Conservation (phyloP, 2,113 vertebrate genomes). For the Leptosomus discolor region DNA sequence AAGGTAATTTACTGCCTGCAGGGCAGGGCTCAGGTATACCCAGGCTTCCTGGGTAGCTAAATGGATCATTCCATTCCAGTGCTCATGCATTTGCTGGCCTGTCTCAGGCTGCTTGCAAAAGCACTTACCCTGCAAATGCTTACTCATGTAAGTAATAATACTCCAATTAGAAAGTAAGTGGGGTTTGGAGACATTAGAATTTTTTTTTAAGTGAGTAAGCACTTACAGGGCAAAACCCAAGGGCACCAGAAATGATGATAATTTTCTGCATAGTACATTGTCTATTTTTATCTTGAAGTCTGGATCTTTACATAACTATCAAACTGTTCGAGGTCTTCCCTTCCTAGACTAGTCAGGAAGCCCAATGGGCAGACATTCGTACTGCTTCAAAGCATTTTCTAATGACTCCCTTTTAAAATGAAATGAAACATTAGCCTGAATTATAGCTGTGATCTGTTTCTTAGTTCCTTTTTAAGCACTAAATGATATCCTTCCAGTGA, state of each 20-base stretch:
- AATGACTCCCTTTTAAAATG: conserved; percentile 27
- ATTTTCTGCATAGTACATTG: background rate
- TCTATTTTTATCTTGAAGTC: conserved; percentile 44
- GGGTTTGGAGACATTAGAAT: background rate
- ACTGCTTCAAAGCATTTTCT: conserved; percentile 21
- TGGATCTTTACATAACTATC: conserved; percentile 46
- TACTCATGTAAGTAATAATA: conserved; percentile 49
- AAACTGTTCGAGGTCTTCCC: background rate
- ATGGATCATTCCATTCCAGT: conserved; percentile 36
- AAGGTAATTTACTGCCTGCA: conserved; percentile 27
- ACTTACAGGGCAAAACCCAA: conserved; percentile 37
- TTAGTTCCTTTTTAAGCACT: background rate
- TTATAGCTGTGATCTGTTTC: conserved; percentile 26
- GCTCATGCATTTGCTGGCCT: conserved; percentile 4
- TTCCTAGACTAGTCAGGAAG: background rate
- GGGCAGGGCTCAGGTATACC: background rate
- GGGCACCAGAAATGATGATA: background rate
- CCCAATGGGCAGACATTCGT: conserved; percentile 20
- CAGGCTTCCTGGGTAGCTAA: background rate
- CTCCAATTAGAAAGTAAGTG: conserved; percentile 35
- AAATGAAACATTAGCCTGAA: conserved; percentile 47
- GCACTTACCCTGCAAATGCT: conserved; percentile 29
- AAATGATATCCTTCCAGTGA: conserved; percentile 1
- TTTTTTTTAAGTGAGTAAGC: conserved; percentile 20
- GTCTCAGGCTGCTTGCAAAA: conserved; percentile 12